These are phyloP conservation scores for Esperia sulphurella DNA, from an alignment of 2,888 invertebrate genomes.

Conservation along the genomic window DNA sequence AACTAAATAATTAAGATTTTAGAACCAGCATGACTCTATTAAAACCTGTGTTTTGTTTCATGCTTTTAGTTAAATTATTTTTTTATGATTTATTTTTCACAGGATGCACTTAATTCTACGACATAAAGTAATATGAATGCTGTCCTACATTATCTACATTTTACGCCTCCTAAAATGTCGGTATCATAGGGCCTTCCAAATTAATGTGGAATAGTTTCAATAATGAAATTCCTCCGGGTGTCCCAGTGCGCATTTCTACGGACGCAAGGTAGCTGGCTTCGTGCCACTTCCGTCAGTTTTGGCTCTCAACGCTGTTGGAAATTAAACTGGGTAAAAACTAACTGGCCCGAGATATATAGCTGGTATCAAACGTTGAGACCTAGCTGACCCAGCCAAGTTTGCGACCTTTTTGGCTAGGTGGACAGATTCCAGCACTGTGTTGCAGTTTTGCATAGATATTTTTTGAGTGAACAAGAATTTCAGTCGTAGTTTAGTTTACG, in stretches of 20 bases:
- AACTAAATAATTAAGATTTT: no score
- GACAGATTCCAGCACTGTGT: constrained; percentile 3
- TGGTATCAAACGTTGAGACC: constrained; percentile 19
- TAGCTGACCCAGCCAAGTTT: constrained; percentile 18
- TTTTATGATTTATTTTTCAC: no score
- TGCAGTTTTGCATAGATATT: constrained; percentile 1
- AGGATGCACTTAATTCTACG: no score
- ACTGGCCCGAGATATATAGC: constrained; percentile 23
- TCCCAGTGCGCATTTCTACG: constrained; percentile 34
- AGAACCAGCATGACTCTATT: no score
- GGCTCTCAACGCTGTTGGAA: constrained; percentile 27
- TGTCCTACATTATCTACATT: not conserved
- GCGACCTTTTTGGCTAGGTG: constrained; percentile 21
- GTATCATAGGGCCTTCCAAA: constrained; percentile 7
- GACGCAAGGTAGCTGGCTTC: constrained; percentile 47
- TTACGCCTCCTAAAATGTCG: not conserved
- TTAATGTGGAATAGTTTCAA: constrained; percentile 52
- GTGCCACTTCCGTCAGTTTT: constrained; percentile 52
- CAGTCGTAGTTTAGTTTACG: not conserved
- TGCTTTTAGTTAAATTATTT: no score
- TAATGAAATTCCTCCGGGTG: constrained; percentile 59
- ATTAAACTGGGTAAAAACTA: constrained; percentile 34
- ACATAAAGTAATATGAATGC: no score
- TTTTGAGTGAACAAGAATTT: not conserved
- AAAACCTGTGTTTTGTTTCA: no score